A percentile compares a stretch with the other conserved stretches of the same genome.
phyloP scores from a whole-genome alignment of 2,888 invertebrate species.

The Bellardia bayeri region DNA sequence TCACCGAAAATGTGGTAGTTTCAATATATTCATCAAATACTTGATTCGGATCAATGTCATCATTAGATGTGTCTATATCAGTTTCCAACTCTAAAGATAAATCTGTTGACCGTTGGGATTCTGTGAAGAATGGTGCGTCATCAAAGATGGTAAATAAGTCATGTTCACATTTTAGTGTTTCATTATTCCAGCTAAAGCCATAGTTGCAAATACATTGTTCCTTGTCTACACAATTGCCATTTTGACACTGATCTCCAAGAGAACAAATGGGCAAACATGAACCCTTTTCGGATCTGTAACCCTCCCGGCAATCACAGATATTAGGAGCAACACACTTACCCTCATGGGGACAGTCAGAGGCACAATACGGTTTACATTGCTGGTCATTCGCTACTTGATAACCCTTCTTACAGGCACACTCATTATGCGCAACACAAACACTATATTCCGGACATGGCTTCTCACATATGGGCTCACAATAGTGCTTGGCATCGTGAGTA shows the following conservation, averaged over 20 bases:
- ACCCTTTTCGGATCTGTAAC: constrained; percentile 54
- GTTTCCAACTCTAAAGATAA: background rate
- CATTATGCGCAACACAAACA: constrained; percentile 77
- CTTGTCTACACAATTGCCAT: constrained; percentile 76
- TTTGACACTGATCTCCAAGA: constrained; percentile 76
- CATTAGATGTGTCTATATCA: constrained; percentile 37
- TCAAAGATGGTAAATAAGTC: background rate
- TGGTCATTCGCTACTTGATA: constrained; percentile 51
- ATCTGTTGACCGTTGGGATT: background rate
- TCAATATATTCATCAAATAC: constrained; percentile 55
- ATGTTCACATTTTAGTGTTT: constrained; percentile 69
- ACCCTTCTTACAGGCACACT: constrained; percentile 77
- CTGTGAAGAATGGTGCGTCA: background rate
- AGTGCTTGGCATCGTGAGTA: constrained; percentile 75
- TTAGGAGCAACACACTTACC: constrained; percentile 60
- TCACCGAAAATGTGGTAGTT: constrained; percentile 11
- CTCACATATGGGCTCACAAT: constrained; percentile 79
- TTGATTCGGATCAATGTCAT: constrained; percentile 52
- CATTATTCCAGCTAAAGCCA: constrained; percentile 73
- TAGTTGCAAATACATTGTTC: constrained; percentile 76
- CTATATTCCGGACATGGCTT: constrained; percentile 74
- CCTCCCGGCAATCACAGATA: constrained; percentile 37
- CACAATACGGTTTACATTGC: constrained; percentile 54
- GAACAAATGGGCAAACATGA: constrained; percentile 77
- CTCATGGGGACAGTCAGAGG: constrained; percentile 53